These are phyloP conservation scores for Halcyon senegalensis DNA, from an alignment of 2,113 vertebrate genomes.

Conservation along the genomic window DNA sequence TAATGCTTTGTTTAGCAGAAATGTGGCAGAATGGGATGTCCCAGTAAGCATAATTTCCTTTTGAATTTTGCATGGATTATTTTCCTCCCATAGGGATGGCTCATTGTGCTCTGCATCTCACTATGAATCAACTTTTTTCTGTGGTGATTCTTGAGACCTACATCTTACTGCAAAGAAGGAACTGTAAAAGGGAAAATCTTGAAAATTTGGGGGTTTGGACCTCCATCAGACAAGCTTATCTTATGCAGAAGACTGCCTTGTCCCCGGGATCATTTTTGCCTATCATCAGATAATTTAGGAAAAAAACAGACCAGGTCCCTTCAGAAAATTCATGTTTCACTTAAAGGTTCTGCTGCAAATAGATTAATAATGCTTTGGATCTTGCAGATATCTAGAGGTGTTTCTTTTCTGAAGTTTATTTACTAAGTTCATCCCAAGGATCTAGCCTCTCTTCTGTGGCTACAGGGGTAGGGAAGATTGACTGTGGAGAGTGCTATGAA, in stretches of 20 bases:
- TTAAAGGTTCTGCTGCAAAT: background rate
- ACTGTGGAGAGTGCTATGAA: background rate
- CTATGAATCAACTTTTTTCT: background rate
- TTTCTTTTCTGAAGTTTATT: background rate
- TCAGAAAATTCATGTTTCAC: background rate
- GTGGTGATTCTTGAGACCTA: background rate
- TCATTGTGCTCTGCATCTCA: background rate
- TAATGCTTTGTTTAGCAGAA: background rate
- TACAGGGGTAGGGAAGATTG: background rate
- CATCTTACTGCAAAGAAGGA: background rate
- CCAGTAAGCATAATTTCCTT: background rate
- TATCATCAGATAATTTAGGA: background rate
- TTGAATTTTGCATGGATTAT: conserved; percentile 34
- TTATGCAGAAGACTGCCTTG: background rate
- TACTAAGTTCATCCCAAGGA: background rate
- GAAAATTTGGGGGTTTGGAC: background rate
- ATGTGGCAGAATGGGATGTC: background rate
- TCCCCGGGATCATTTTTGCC: background rate
- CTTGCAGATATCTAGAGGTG: background rate
- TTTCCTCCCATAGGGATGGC: background rate
- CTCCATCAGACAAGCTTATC: background rate
- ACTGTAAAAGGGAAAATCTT: background rate
- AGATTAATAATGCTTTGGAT: background rate
- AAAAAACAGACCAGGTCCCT: background rate
- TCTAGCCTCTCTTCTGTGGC: background rate